These are phyloP conservation scores for Vombatus ursinus DNA, from an alignment of 2,113 vertebrate species.

Conservation along the genomic window DNA sequence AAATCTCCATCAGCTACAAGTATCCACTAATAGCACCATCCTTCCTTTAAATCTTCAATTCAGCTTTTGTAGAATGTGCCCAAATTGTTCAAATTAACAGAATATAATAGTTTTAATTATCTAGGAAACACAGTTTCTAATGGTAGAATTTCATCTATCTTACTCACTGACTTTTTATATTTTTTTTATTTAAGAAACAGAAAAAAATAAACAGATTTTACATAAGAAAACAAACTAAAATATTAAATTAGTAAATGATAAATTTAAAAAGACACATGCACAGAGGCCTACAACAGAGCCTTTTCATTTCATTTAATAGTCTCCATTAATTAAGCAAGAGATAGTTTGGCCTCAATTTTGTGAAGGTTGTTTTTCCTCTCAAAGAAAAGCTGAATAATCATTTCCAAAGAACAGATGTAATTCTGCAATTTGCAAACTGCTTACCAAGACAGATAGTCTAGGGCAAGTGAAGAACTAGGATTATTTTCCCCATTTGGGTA, in stretches of 20 bases:
- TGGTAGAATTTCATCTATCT: not conserved
- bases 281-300: not conserved
- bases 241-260: not conserved
- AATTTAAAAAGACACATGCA: not conserved
- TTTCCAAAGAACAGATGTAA: conserved; percentile 44
- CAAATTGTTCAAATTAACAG: not conserved
- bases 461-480: not conserved
- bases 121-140: not conserved
- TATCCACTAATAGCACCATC: not conserved
- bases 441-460: conserved; percentile 13
- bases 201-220: not conserved
- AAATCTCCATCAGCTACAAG: not conserved
- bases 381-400: conserved; percentile 19
- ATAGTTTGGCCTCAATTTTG: conserved; percentile 23
- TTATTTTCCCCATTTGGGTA: conserved; percentile 29
- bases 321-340: conserved; percentile 38
- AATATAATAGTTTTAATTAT: not conserved
- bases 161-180: not conserved
- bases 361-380: conserved; percentile 3
- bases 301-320: not conserved
- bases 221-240: not conserved
- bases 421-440: conserved; percentile 30
- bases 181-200: not conserved
- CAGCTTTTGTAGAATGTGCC: not conserved
- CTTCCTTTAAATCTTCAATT: not conserved